phyloP scores from a whole-genome alignment of 2,888 invertebrate genomes.

The Folsomia manolachei region DNA sequence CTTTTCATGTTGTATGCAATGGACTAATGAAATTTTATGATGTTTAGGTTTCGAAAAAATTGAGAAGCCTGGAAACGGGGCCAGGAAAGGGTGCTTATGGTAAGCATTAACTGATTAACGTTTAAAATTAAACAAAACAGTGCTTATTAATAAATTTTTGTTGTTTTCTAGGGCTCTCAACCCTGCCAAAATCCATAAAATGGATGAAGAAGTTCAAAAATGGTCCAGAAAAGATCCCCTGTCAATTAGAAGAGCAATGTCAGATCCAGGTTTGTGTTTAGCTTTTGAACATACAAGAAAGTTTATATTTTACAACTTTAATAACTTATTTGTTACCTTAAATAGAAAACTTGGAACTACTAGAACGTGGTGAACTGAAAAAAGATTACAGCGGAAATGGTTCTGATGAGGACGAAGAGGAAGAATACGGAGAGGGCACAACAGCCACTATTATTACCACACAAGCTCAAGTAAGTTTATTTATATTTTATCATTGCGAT shows the following conservation, averaged over 20 bases:
- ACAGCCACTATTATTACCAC: slow-evolving; percentile 1
- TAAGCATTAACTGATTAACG: too few relatives aligned
- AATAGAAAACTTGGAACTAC: slow-evolving; percentile 71
- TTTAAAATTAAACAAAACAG: too few relatives aligned
- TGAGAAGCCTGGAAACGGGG: slow-evolving; percentile 86
- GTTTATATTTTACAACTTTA: slow-evolving; percentile 21
- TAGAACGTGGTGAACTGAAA: slow-evolving; percentile 86
- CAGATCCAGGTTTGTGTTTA: slow-evolving; percentile 78
- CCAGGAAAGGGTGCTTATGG: slow-evolving; percentile 73
- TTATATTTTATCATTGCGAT: background rate
- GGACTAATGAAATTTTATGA: too few relatives aligned
- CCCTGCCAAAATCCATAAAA: slow-evolving; percentile 88
- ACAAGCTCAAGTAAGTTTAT: background rate
- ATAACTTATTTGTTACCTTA: slow-evolving; percentile 42
- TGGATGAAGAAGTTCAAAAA: slow-evolving; percentile 97
- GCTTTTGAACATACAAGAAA: background rate
- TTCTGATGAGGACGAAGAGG: slow-evolving; percentile 60
- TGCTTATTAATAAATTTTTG: background rate
- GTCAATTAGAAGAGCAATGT: slow-evolving; percentile 90
- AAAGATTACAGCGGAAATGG: slow-evolving; percentile 60
- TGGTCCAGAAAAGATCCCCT: slow-evolving; percentile 94
- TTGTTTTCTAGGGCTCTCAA: slow-evolving; percentile 71
- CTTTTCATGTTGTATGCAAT: slow-evolving; percentile 55
- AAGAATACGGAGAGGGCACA: slow-evolving; percentile 54
- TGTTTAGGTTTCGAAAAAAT: slow-evolving; percentile 97